Evolutionary conservation across 2,888 invertebrate genomes (phyloP).

Genomic region (Gortyna flavago): DNA sequence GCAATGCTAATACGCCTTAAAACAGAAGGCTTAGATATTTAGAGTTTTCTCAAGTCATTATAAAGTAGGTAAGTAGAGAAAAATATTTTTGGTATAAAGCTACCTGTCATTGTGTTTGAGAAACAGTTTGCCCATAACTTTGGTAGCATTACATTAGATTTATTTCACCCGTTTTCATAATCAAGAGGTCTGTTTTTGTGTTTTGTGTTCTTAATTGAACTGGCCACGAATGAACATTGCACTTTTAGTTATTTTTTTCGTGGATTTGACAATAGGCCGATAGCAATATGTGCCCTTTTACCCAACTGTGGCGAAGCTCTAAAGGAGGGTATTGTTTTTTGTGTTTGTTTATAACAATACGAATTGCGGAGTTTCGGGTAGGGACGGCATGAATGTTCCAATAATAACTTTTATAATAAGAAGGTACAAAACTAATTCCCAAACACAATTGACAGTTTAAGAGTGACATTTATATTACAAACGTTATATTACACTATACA

Average conservation of each 20-base stretch:
- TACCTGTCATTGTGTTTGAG: constrained; percentile 28
- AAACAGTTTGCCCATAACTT: neutral
- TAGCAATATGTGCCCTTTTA: neutral
- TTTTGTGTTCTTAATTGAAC: neutral
- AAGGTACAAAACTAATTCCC: neutral
- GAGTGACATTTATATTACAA: constrained; percentile 46
- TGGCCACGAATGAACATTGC: neutral
- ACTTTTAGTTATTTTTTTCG: neutral
- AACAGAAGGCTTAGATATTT: constrained; percentile 20
- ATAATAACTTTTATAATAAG: neutral
- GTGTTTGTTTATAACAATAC: neutral
- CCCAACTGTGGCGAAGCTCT: neutral
- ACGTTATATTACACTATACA: constrained; percentile 68
- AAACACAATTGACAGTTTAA: constrained; percentile 34
- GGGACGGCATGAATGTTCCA: neutral
- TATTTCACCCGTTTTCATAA: neutral
- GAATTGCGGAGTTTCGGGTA: neutral
- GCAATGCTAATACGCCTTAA: constrained; percentile 9
- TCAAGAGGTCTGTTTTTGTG: neutral
- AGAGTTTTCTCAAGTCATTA: constrained; percentile 29
- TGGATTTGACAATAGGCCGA: neutral
- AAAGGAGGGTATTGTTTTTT: neutral
- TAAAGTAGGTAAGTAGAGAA: constrained; percentile 42
- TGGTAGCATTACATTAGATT: neutral
- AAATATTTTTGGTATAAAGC: constrained; percentile 64